A percentile compares a stretch with the other conserved stretches of the same genome.
Conservation (phyloP, 2,113 vertebrate species). For the Nesoenas mayeri region DNA sequence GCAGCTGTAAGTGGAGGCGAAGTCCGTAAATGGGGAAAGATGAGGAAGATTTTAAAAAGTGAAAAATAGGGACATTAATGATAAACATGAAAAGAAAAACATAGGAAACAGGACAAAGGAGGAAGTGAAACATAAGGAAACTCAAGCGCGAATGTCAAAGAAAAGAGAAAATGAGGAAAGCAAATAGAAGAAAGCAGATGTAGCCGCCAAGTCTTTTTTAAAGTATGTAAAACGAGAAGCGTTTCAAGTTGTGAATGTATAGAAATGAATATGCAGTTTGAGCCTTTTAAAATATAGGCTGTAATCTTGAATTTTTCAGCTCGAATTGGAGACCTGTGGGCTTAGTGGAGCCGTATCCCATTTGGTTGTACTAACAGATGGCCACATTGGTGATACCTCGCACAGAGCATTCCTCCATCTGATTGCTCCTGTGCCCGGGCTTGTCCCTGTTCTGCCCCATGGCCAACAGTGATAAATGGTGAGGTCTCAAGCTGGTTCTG, state of each 20-base stretch:
- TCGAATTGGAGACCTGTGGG: background rate
- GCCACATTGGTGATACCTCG: background rate
- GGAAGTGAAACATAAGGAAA: slow-evolving; percentile 20
- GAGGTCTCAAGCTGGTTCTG: background rate
- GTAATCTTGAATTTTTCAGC: background rate
- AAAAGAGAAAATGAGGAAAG: background rate
- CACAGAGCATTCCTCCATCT: background rate
- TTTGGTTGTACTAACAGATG: background rate
- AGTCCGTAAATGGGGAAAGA: background rate
- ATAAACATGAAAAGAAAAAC: slow-evolving; percentile 17
- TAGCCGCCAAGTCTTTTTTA: background rate
- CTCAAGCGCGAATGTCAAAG: background rate
- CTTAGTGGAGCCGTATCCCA: background rate
- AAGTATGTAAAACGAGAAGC: background rate
- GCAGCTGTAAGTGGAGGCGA: background rate
- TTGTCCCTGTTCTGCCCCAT: background rate
- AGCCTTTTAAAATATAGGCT: background rate
- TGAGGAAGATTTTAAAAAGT: background rate
- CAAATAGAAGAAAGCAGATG: slow-evolving; percentile 1
- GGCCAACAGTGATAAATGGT: background rate
- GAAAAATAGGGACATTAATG: background rate
- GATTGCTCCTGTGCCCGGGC: background rate
- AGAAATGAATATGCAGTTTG: background rate
- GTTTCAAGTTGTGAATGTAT: slow-evolving; percentile 1
- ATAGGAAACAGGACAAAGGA: slow-evolving; percentile 30